A percentile compares a stretch with the other conserved stretches of the same genome.
phyloP scores from a whole-genome alignment of 2,797 vertebrate genomes.

The Florisuga fusca region DNA sequence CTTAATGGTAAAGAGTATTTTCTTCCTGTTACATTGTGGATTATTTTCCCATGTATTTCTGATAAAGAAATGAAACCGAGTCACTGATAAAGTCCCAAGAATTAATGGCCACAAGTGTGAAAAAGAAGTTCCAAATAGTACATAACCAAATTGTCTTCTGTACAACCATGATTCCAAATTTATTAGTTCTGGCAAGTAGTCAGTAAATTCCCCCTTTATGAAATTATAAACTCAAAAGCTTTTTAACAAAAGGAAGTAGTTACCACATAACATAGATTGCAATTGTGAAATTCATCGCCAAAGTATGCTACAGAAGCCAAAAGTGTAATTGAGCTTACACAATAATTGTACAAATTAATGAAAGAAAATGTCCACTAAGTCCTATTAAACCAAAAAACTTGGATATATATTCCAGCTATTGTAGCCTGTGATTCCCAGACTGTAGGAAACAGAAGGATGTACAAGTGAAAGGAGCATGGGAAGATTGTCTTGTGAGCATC shows the following conservation, averaged over 20 bases:
- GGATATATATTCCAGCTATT: not conserved
- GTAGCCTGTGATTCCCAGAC: not conserved
- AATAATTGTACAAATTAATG: not conserved
- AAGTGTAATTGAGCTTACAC: not conserved
- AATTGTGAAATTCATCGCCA: not conserved
- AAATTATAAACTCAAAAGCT: not conserved
- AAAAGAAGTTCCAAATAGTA: not conserved
- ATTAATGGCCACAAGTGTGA: not conserved
- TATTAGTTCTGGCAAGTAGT: not conserved
- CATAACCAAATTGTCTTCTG: not conserved
- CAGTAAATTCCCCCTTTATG: not conserved
- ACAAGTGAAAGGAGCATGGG: not conserved
- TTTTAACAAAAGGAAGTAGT: not conserved
- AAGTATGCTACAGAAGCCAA: not conserved
- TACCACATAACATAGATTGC: not conserved
- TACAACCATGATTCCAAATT: not conserved
- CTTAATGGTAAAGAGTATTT: not conserved
- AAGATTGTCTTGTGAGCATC: not conserved
- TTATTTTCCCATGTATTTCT: not conserved
- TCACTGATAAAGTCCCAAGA: not conserved
- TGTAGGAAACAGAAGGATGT: not conserved
- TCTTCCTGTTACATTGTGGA: not conserved
- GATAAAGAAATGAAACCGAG: not conserved
- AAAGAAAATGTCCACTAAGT: not conserved
- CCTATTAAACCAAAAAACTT: not conserved